Percentiles rank a stretch among this genome's conserved stretches.
These are phyloP conservation scores for Daktulosphaira vitifoliae DNA, from an alignment of 1,140 invertebrate species.

Conservation along the genomic window DNA sequence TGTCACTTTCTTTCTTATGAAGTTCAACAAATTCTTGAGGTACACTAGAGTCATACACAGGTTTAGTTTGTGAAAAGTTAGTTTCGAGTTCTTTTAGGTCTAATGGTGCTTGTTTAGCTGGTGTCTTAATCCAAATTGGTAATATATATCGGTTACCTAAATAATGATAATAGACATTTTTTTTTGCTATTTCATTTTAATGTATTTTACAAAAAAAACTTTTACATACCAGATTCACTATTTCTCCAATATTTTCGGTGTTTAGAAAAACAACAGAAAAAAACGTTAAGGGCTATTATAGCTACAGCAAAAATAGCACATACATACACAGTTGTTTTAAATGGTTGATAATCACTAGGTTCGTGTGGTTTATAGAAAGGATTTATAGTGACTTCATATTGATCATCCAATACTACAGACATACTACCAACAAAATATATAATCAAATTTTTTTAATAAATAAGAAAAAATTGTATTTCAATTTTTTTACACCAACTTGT, in stretches of 20 bases:
- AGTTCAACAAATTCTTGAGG: constrained; percentile 55
- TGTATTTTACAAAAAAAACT: background rate
- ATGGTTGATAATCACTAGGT: constrained; percentile 59
- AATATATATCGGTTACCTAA: constrained; percentile 72
- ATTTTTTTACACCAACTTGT: too few relatives aligned
- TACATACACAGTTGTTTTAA: constrained; percentile 68
- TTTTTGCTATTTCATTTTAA: too few relatives aligned
- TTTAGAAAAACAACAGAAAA: constrained; percentile 67
- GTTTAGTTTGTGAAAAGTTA: constrained; percentile 39
- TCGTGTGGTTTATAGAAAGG: constrained; percentile 54
- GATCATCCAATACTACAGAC: constrained; percentile 49
- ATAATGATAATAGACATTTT: background rate
- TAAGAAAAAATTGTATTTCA: too few relatives aligned
- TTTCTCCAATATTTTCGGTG: constrained; percentile 72
- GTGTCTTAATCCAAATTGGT: constrained; percentile 70
- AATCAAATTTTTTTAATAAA: too few relatives aligned
- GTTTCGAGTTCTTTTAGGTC: constrained; percentile 64
- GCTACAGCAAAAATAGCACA: constrained; percentile 59
- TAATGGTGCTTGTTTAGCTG: constrained; percentile 70
- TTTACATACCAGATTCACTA: constrained; percentile 58
- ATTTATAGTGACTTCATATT: constrained; percentile 56
- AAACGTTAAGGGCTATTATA: constrained; percentile 63
- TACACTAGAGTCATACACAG: constrained; percentile 40
- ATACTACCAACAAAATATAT: constrained; percentile 2
- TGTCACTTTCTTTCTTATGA: constrained; percentile 71